Percentiles rank a stretch among this genome's conserved stretches.
Conservation (phyloP, 2,797 vertebrate genomes). For the Gymnopithys bicolor region DNA sequence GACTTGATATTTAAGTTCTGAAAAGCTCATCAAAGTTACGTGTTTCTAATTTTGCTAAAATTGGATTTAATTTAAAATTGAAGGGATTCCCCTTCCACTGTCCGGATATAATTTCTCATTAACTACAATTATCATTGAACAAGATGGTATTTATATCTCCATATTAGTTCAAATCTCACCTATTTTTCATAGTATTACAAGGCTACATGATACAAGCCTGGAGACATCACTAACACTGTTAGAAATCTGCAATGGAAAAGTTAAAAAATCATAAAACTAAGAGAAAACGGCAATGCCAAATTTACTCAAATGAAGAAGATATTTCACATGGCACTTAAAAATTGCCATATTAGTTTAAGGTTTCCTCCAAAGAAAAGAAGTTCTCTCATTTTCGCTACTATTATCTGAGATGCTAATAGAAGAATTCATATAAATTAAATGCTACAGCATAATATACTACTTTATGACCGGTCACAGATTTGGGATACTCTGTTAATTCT, state of each 20-base stretch:
- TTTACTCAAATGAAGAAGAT: not conserved
- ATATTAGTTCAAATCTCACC: not conserved
- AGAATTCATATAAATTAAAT: not conserved
- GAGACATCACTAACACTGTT: not conserved
- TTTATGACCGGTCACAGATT: not conserved
- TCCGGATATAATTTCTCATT: not conserved
- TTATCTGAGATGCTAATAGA: not conserved
- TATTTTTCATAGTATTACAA: not conserved
- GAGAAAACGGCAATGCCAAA: not conserved
- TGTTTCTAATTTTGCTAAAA: not conserved
- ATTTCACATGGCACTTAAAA: not conserved
- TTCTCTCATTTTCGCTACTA: not conserved
- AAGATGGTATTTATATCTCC: not conserved
- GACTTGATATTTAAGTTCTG: not conserved
- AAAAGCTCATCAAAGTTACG: not conserved
- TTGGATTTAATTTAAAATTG: not conserved
- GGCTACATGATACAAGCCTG: not conserved
- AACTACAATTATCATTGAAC: not conserved
- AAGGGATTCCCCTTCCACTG: not conserved
- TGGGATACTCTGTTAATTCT: not conserved
- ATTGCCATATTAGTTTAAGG: not conserved
- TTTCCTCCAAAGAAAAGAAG: not conserved
- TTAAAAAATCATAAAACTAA: not conserved
- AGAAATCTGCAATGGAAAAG: not conserved
- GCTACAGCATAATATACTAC: not conserved